Percentiles rank a stretch among this genome's conserved stretches.
phyloP scores from a whole-genome alignment of 2,888 invertebrate species.

The Drosophila vallismaia region DNA sequence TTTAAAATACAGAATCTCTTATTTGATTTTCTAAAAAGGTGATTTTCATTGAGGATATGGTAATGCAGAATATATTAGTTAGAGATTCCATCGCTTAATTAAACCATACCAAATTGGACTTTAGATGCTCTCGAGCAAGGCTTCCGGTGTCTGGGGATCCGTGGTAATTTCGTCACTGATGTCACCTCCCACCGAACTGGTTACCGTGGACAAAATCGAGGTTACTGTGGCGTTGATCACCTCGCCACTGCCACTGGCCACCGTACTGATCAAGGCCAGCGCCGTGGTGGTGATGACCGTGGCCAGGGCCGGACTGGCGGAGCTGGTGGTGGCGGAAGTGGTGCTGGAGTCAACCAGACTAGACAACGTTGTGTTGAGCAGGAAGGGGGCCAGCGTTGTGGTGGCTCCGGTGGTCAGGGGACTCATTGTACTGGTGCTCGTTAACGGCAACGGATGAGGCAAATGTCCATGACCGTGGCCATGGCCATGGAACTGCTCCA shows the following conservation, averaged over 20 bases:
- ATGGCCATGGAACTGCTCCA: slow-evolving; percentile 68
- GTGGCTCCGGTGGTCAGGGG: slow-evolving; percentile 34
- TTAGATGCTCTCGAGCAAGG: slow-evolving; percentile 75
- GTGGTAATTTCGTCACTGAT: slow-evolving; percentile 72
- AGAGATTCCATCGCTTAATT: not conserved
- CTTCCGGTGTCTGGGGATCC: slow-evolving; percentile 80
- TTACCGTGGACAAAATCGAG: slow-evolving; percentile 73
- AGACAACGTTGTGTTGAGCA: slow-evolving; percentile 58
- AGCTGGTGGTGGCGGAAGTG: slow-evolving; percentile 54
- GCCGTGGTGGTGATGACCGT: slow-evolving; percentile 67
- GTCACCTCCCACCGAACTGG: slow-evolving; percentile 62
- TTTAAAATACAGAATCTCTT: not conserved
- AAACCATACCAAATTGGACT: not conserved
- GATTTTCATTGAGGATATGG: slow-evolving; percentile 3
- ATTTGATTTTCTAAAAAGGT: not conserved
- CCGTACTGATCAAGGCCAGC: slow-evolving; percentile 65
- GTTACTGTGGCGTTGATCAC: slow-evolving; percentile 74
- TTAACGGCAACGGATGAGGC: slow-evolving; percentile 52
- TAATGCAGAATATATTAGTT: not conserved
- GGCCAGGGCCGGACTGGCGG: slow-evolving; percentile 33
- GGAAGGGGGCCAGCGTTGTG: slow-evolving; percentile 53
- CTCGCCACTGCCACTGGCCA: slow-evolving; percentile 71
- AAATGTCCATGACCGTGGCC: slow-evolving; percentile 44
- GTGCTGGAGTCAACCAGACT: slow-evolving; percentile 34
- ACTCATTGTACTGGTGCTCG: slow-evolving; percentile 46